Conservation (phyloP, 2,113 vertebrate genomes). For the Ictalurus punctatus region DNA sequence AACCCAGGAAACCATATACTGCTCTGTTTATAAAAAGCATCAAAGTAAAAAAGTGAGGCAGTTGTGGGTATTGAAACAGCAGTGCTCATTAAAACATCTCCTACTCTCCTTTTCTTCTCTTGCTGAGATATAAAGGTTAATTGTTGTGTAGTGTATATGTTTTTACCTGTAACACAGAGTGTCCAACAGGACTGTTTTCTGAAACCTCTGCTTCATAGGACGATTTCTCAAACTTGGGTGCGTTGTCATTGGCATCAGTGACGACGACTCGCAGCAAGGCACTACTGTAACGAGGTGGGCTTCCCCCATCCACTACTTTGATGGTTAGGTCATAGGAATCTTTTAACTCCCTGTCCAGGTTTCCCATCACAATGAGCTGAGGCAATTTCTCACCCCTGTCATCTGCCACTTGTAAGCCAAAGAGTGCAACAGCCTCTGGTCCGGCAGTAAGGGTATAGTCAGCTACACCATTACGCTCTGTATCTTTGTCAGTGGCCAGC, state of each 20-base stretch:
- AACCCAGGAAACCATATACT: slow-evolving; percentile 12
- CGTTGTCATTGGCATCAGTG: slow-evolving; percentile 92
- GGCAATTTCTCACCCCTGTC: slow-evolving; percentile 94
- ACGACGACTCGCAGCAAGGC: slow-evolving; percentile 92
- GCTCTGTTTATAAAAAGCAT: slow-evolving; percentile 44
- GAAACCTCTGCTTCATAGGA: slow-evolving; percentile 89
- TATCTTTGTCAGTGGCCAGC: slow-evolving; percentile 88
- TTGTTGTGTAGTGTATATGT: background rate
- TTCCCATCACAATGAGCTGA: slow-evolving; percentile 94
- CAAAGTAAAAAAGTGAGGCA: slow-evolving; percentile 46
- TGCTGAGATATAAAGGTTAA: slow-evolving; percentile 39
- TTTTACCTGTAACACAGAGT: slow-evolving; percentile 95
- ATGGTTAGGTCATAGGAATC: slow-evolving; percentile 97
- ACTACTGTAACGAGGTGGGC: slow-evolving; percentile 88
- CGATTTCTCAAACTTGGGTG: slow-evolving; percentile 90
- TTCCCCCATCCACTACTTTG: slow-evolving; percentile 94
- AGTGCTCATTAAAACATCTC: slow-evolving; percentile 50
- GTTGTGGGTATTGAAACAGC: slow-evolving; percentile 38
- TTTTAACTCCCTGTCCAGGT: slow-evolving; percentile 90
- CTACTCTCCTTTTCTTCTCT: slow-evolving; percentile 30
- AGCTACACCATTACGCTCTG: slow-evolving; percentile 87
- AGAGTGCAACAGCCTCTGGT: slow-evolving; percentile 86
- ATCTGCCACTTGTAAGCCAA: slow-evolving; percentile 93
- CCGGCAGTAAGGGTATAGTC: slow-evolving; percentile 89
- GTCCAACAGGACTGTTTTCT: slow-evolving; percentile 93